phyloP scores from a whole-genome alignment of 2,113 vertebrate genomes.

The Cnemophilus loriae region DNA sequence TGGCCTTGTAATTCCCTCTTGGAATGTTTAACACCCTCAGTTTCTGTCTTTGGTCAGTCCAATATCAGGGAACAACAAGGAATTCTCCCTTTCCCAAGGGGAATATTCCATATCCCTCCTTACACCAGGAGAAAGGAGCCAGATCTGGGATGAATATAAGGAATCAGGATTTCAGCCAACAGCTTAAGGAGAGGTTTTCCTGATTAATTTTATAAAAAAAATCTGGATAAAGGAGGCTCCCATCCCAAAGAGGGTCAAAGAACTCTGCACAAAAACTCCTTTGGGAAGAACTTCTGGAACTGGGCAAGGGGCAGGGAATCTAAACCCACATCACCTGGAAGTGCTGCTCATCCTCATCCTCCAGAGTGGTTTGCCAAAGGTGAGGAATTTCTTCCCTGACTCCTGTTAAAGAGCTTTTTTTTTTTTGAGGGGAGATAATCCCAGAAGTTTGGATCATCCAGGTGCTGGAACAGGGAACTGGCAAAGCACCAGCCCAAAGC shows the following conservation, averaged over 20 bases:
- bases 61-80: too few relatives aligned
- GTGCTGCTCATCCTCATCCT: background rate
- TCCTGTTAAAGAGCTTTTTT: background rate
- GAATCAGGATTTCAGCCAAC: background rate
- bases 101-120: background rate
- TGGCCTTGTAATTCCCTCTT: background rate
- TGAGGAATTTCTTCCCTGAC: background rate
- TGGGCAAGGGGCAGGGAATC: background rate
- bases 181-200: background rate
- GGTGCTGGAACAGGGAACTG: background rate
- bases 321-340: background rate
- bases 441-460: background rate
- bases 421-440: background rate
- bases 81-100: background rate
- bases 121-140: background rate
- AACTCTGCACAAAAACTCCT: background rate
- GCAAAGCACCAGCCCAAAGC: background rate
- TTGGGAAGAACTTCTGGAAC: background rate
- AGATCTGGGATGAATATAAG: background rate
- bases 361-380: background rate
- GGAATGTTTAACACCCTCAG: background rate
- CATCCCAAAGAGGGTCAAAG: background rate
- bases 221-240: fast-evolving
- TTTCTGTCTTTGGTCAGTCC: background rate
- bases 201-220: background rate